Base-by-base conservation (phyloP, 1,140 invertebrate genomes). In the Augochlora pura region DNA sequence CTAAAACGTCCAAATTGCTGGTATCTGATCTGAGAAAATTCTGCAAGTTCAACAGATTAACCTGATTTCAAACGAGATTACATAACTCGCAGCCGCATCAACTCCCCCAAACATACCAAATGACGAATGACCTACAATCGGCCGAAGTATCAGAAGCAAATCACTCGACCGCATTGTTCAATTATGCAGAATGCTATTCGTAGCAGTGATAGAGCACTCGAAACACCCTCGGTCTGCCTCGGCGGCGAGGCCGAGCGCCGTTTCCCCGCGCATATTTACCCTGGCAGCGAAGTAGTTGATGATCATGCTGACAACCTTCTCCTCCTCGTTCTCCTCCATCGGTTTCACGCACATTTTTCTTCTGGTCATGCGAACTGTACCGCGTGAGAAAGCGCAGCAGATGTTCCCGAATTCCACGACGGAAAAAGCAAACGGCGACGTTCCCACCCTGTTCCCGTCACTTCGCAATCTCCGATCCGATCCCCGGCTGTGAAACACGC, bases 251-350 rank as follows among this genome's bases (percentile, higher is more conserved):
- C 8, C 23, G 18, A 8, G 4, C 27, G 6, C 18, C 42, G 25
- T 12, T 25, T 6, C 52, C 9, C 32, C 16, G 6, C 7, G 12
- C 27, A 84, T 87, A 87, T 86, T 92, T 93, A 92, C 91, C 92
- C 91, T 89, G 62, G 75, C 80, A 4, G 87, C 87, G 81, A 93
- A 93, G 77, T 92, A 93, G 76, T 91, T 92, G 77, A 92, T 87
- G 85, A 93, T 92, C 77, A 88, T 88, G 79, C 76, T 91, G 82
- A 92, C 89, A 82, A 93, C 88, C 83, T 86, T 91, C 52, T 92
- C 91, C 78, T 89, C 90, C 70, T 91, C 89, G 72, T 81, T 79
- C 73, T 91, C 86, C 82, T 91, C 88, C 86, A 90, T 90, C 49
- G 83, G 76, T 65, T 88, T 88, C 57, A 88, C 81, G 84, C 88